Percentiles rank a stretch among this genome's conserved stretches.
Evolutionary conservation across 2,888 invertebrate species (phyloP).

Genomic region (Spatulosminthurus flaviceps): DNA sequence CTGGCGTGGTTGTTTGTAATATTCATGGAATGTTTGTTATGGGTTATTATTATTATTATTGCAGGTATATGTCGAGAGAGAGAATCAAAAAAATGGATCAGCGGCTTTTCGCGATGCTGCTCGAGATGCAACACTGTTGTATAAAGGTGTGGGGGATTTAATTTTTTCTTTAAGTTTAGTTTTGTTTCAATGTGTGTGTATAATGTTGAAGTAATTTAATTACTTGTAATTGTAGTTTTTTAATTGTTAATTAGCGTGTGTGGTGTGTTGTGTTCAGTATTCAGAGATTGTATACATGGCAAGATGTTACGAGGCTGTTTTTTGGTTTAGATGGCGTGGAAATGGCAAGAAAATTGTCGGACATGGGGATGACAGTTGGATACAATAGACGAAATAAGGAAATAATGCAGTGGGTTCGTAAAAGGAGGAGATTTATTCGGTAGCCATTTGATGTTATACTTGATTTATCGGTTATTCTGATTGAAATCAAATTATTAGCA

Average conservation of each 20-base stretch:
- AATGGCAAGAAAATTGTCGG: conserved; percentile 42
- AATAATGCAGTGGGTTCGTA: conserved; percentile 53
- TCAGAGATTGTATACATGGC: not conserved
- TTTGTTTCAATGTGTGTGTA: too few species aligned
- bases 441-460: too few species aligned
- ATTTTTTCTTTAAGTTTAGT: not conserved
- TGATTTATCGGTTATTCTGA: not conserved
- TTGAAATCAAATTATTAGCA: too few species aligned
- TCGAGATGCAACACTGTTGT: conserved; percentile 58
- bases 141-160: conserved; percentile 54
- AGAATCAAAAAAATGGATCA: conserved; percentile 49
- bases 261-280: too few species aligned
- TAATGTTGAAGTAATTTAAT: too few species aligned
- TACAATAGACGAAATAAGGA: conserved; percentile 56
- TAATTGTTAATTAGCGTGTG: too few species aligned
- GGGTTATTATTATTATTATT: too few species aligned
- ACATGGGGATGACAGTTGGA: conserved; percentile 53
- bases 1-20: too few species aligned
- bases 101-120: conserved; percentile 61
- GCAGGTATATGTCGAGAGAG: conserved; percentile 59
- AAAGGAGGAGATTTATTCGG: conserved; percentile 51
- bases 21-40: not conserved
- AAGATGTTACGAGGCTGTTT: too few species aligned
- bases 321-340: conserved; percentile 42
- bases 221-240: too few species aligned